Evolutionary conservation across 2,113 vertebrate genomes (phyloP).

Genomic region (Corvus hawaiiensis): DNA sequence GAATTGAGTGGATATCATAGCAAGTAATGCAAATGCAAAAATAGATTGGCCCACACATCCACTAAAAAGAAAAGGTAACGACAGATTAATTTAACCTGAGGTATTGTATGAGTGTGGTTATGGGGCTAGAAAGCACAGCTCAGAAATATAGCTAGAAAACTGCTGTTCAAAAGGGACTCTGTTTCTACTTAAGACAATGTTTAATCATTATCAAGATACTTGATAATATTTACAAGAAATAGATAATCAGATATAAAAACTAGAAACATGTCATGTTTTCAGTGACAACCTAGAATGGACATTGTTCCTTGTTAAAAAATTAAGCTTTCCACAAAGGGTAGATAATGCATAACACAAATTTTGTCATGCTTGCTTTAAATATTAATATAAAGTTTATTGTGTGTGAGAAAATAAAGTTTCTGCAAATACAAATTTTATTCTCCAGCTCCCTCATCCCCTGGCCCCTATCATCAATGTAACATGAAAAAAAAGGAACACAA

Average conservation of each 20-base stretch:
- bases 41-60: not conserved
- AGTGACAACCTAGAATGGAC: not conserved
- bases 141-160: not conserved
- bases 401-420: not conserved
- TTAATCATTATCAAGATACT: not conserved
- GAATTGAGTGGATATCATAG: not conserved
- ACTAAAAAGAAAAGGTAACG: slow-evolving; percentile 18
- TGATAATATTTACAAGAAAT: not conserved
- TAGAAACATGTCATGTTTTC: not conserved
- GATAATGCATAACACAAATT: not conserved
- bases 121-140: not conserved
- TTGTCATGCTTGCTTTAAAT: not conserved
- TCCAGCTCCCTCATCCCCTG: accelerated
- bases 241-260: not conserved
- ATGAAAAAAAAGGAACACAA: not conserved
- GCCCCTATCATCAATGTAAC: not conserved
- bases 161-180: not conserved
- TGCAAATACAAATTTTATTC: not conserved
- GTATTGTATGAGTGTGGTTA: not conserved
- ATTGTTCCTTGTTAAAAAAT: not conserved
- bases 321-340: not conserved
- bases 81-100: not conserved
- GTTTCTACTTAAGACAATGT: not conserved
- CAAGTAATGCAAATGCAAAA: slow-evolving; percentile 6
- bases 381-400: not conserved